Evolutionary conservation across 2,888 invertebrate species (phyloP).

Genomic region (Encarsia formosa): DNA sequence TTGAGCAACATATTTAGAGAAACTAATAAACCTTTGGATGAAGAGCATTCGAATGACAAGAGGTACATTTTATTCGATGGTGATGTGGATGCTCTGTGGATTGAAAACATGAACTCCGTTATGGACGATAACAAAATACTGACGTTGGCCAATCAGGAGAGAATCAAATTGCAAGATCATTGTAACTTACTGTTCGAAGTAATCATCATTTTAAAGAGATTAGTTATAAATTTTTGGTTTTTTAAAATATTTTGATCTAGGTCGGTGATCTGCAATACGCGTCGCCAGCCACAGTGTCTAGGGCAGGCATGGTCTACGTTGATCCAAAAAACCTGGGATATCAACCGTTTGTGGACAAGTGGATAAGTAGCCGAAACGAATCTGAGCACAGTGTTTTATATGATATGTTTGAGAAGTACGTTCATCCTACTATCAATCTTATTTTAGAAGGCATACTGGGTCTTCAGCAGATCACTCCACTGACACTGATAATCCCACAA

Average conservation of each 20-base stretch:
- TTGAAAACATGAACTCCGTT: conserved; percentile 95
- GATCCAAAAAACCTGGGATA: conserved; percentile 88
- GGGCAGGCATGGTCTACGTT: conserved; percentile 92
- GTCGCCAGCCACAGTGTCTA: conserved; percentile 87
- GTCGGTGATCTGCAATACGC: conserved; percentile 86
- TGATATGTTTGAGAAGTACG: conserved; percentile 71
- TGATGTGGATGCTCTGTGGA: conserved; percentile 91
- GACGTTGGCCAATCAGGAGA: conserved; percentile 86
- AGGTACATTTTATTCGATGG: conserved; percentile 89
- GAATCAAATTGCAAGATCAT: conserved; percentile 76
- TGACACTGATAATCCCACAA: conserved; percentile 78
- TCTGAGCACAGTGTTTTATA: conserved; percentile 51
- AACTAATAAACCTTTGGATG: conserved; percentile 72
- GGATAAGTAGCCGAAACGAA: conserved; percentile 62
- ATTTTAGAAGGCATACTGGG: conserved; percentile 72
- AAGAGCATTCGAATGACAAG: conserved; percentile 63
- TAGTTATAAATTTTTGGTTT: not conserved
- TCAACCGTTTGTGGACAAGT: conserved; percentile 81
- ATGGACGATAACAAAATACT: conserved; percentile 92
- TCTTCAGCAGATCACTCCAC: conserved; percentile 66
- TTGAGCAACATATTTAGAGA: conserved; percentile 88
- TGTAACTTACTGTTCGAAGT: conserved; percentile 84
- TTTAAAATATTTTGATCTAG: conserved; percentile 41
- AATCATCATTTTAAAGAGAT: not conserved
- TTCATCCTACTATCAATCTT: conserved; percentile 66